phyloP scores from a whole-genome alignment of 2,888 invertebrate species.

The Galerucella nymphaeae region DNA sequence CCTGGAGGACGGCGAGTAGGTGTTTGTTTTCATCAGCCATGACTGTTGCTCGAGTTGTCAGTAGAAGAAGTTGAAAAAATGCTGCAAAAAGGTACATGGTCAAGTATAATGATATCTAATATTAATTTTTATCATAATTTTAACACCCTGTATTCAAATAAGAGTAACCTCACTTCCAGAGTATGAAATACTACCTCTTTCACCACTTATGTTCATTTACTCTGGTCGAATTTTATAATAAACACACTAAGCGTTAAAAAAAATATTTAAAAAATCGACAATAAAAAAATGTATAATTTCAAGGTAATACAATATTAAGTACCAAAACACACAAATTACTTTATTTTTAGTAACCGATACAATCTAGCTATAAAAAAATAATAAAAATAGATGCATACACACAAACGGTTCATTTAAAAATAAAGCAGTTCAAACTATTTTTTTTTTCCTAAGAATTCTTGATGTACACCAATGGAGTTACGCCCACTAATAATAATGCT shows the following conservation, averaged over 20 bases:
- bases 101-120: too few species aligned
- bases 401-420: too few species aligned
- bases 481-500: not conserved
- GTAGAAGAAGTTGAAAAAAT: constrained; percentile 10
- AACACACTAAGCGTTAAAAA: not conserved
- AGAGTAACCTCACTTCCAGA: too few species aligned
- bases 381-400: too few species aligned
- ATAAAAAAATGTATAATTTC: not conserved
- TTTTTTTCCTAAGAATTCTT: too few species aligned
- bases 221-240: too few species aligned
- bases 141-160: too few species aligned
- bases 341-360: too few species aligned
- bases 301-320: not conserved
- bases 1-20: constrained; percentile 51
- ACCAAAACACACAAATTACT: not conserved
- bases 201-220: too few species aligned
- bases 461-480: not conserved
- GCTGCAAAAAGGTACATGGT: constrained; percentile 5
- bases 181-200: too few species aligned
- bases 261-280: not conserved
- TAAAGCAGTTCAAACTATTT: not conserved
- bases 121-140: too few species aligned
- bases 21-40: constrained; percentile 47
- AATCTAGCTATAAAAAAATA: too few species aligned
- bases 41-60: not conserved